These are phyloP conservation scores for Globodera rostochiensis DNA, from an alignment of 1,140 invertebrate genomes.

Conservation along the genomic window DNA sequence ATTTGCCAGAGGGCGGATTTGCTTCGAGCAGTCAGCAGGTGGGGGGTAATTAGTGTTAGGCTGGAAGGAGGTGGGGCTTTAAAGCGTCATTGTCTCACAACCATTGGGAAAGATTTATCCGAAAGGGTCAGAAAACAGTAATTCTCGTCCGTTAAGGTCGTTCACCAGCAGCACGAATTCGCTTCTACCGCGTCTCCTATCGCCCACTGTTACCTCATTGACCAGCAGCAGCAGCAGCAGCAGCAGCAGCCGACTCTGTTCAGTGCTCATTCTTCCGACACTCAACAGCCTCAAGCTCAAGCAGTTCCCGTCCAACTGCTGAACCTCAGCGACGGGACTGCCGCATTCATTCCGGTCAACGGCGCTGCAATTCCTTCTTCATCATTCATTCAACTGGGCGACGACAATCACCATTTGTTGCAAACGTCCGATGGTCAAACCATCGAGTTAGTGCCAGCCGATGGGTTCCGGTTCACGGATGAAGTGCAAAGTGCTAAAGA, in stretches of 20 bases:
- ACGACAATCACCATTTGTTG: not conserved
- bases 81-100: too few species aligned
- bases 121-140: too few species aligned
- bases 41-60: too few species aligned
- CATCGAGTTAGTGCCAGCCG: slow-evolving; percentile 14
- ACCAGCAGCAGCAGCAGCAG: not conserved
- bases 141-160: too few species aligned
- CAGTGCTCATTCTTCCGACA: not conserved
- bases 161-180: too few species aligned
- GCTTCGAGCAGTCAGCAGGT: not conserved
- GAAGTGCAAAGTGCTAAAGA: not conserved
- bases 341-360: slow-evolving; percentile 26
- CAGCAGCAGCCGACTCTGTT: not conserved
- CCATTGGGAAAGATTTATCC: too few species aligned
- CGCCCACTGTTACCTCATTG: not conserved
- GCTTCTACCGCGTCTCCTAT: not conserved
- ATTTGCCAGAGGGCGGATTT: not conserved
- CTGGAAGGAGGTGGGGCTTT: too few species aligned
- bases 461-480: not conserved
- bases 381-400: slow-evolving; percentile 8
- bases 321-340: slow-evolving; percentile 31
- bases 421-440: not conserved
- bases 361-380: slow-evolving; percentile 10
- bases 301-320: slow-evolving; percentile 37
- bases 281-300: not conserved